Percentiles rank a stretch among this genome's conserved stretches.
Conservation (phyloP, 2,888 invertebrate genomes). For the Onthophagus sagittarius region DNA sequence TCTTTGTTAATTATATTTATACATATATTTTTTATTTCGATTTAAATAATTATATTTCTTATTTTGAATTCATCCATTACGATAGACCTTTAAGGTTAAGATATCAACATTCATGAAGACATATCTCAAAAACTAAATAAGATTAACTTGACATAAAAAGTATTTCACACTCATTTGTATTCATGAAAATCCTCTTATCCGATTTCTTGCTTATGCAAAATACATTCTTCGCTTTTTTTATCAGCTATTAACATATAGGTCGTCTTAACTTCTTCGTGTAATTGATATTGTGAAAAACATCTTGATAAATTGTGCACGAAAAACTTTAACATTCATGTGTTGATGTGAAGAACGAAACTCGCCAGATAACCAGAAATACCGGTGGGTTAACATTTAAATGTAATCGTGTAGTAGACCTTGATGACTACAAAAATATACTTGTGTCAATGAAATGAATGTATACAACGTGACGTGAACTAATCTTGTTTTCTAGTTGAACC, state of each 20-base stretch:
- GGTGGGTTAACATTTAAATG: not conserved
- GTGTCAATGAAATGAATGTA: not conserved
- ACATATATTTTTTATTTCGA: too few species aligned
- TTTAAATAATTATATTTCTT: too few species aligned
- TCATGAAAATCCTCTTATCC: too few species aligned
- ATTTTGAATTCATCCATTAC: too few species aligned
- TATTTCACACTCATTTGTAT: too few species aligned
- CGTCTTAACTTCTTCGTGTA: not conserved
- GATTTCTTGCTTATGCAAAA: too few species aligned
- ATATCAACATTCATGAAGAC: too few species aligned
- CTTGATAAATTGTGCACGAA: not conserved
- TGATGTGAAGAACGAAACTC: not conserved
- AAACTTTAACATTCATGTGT: not conserved
- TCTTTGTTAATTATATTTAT: too few species aligned
- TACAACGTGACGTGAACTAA: not conserved
- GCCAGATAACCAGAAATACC: not conserved
- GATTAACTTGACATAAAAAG: too few species aligned
- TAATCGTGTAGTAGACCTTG: not conserved
- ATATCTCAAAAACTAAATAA: too few species aligned
- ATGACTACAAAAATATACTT: not conserved
- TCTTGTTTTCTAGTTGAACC: not conserved
- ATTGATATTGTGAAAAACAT: not conserved
- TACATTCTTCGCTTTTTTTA: not conserved
- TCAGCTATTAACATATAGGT: not conserved
- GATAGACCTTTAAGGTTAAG: too few species aligned